Evolutionary conservation across 2,888 invertebrate genomes (phyloP).

Genomic region (Stratiomys singularior): DNA sequence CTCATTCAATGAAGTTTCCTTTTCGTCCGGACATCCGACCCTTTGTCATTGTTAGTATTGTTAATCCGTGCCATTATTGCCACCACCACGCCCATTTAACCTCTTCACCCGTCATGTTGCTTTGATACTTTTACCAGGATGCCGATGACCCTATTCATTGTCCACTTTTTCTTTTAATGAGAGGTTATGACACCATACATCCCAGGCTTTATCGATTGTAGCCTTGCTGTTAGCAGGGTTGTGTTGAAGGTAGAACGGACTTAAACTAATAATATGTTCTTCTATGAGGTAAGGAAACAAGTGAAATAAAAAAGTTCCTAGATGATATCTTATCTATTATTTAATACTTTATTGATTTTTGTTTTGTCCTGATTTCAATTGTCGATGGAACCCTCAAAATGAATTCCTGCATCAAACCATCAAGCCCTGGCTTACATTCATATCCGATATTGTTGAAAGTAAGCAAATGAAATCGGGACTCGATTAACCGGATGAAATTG

Average conservation of each 20-base stretch:
- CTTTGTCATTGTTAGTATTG: conserved; percentile 40
- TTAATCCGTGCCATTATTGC: conserved; percentile 40
- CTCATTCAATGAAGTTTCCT: conserved; percentile 26
- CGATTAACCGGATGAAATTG: conserved; percentile 14
- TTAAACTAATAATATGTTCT: background rate
- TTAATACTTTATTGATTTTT: no score
- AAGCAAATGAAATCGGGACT: no score
- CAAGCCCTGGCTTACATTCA: no score
- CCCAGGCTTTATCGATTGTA: conserved; percentile 24
- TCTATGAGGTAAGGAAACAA: background rate
- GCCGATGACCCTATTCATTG: conserved; percentile 32
- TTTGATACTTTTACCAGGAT: conserved; percentile 19
- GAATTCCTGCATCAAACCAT: no score
- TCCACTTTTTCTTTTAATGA: conserved; percentile 39
- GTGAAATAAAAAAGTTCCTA: no score
- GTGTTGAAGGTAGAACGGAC: background rate
- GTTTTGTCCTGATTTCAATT: no score
- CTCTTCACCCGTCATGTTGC: background rate
- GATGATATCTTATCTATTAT: no score
- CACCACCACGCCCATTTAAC: background rate
- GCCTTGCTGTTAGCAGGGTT: background rate
- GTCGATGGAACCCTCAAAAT: no score
- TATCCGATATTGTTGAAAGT: no score
- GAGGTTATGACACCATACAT: conserved; percentile 45
- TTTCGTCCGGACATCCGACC: conserved; percentile 38